Evolutionary conservation across 2,888 invertebrate genomes (phyloP).

Genomic region (Tetheella fluctuosa): DNA sequence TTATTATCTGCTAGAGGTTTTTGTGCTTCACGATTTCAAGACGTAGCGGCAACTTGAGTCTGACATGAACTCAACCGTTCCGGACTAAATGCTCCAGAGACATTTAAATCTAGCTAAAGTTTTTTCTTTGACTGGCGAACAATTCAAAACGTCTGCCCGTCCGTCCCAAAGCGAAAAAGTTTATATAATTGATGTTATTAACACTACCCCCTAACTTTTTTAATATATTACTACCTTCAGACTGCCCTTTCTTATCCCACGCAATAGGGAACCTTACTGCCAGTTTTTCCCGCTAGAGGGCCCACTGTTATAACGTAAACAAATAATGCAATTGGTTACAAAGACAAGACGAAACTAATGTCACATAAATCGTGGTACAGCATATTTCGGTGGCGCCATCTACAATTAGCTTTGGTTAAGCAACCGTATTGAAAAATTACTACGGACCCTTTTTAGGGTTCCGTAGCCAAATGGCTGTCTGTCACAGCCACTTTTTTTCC

Average conservation of each 20-base stretch:
- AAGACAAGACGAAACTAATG: no score
- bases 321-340: no score
- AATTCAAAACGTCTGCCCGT: slow-evolving; percentile 46
- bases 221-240: slow-evolving; percentile 9
- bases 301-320: no score
- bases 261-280: slow-evolving; percentile 8
- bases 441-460: no score
- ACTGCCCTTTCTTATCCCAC: no score
- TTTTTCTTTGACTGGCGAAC: slow-evolving; percentile 56
- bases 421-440: no score
- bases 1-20: slow-evolving; percentile 38
- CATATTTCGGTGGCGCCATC: no score
- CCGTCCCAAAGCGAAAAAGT: slow-evolving; percentile 49
- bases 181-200: slow-evolving; percentile 57
- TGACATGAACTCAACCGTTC: slow-evolving; percentile 49
- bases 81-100: slow-evolving; percentile 65
- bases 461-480: no score
- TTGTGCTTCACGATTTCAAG: slow-evolving; percentile 33
- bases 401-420: no score
- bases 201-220: slow-evolving; percentile 39
- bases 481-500: no score
- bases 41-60: slow-evolving; percentile 41
- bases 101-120: slow-evolving; percentile 66
- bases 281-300: no score
- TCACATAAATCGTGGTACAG: no score